Conservation (phyloP, 1,140 invertebrate species). For the Tetranychus cinnabarinus region DNA sequence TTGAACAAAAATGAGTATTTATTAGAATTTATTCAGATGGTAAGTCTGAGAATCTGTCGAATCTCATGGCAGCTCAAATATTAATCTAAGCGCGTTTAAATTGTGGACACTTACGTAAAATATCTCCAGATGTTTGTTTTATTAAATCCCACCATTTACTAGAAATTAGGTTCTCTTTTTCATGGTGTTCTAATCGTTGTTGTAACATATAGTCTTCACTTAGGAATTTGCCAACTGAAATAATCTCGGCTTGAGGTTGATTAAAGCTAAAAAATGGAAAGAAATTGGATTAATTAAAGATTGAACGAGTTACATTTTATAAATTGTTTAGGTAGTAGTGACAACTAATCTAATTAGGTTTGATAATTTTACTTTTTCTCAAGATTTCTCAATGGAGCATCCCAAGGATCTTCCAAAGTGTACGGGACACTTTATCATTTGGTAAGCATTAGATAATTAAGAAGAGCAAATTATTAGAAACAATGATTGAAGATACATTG, state of each 20-base stretch:
- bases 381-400: neutral
- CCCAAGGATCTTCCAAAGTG: conserved; percentile 1
- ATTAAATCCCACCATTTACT: conserved; percentile 2
- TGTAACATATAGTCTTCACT: neutral
- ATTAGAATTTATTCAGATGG: too few relatives aligned
- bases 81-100: too few relatives aligned
- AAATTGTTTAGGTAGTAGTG: too few relatives aligned
- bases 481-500: too few relatives aligned
- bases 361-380: neutral
- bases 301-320: too few relatives aligned
- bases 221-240: neutral
- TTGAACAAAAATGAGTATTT: too few relatives aligned
- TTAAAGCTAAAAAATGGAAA: neutral
- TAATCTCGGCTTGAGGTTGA: neutral
- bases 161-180: neutral
- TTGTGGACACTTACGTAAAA: too few relatives aligned
- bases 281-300: neutral
- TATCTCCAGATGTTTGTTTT: neutral
- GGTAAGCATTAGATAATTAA: neutral
- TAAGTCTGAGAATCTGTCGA: too few relatives aligned
- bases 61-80: neutral
- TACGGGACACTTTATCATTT: neutral
- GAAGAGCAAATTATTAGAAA: too few relatives aligned
- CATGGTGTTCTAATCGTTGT: neutral
- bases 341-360: too few relatives aligned